Percentiles rank a stretch among this genome's conserved stretches.
Conservation (phyloP, 1,140 invertebrate genomes). For the Caerostris darwini region DNA sequence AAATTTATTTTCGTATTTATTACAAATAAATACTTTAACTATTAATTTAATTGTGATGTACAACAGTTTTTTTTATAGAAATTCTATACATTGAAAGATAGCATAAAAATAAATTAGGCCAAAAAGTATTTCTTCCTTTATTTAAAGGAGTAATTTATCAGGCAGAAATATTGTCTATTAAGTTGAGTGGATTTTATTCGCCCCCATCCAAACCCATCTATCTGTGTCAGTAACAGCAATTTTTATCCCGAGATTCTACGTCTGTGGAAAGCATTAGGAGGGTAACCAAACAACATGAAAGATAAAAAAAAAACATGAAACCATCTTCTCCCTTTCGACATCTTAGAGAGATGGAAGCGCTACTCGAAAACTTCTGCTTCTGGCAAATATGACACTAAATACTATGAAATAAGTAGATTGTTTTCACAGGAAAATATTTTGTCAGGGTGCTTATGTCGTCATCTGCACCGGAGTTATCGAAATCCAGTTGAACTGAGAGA, state of each 20-base stretch:
- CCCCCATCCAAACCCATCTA: not conserved
- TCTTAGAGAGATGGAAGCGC: conserved; percentile 4
- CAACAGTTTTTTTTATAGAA: too few relatives aligned
- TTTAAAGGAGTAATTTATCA: not conserved
- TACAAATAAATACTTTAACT: too few relatives aligned
- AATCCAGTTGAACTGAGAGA: not conserved
- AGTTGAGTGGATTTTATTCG: conserved; percentile 7
- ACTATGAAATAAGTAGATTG: conserved; percentile 12
- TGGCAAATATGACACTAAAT: conserved; percentile 44
- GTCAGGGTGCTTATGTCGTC: not conserved
- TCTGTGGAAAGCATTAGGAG: not conserved
- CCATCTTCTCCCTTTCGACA: not conserved
- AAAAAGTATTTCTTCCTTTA: too few relatives aligned
- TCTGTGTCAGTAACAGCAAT: conserved; percentile 8
- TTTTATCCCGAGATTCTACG: not conserved
- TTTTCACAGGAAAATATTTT: conserved; percentile 9
- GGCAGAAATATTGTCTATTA: conserved; percentile 13
- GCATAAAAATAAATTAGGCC: too few relatives aligned
- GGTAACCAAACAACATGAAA: not conserved
- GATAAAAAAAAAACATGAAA: not conserved
- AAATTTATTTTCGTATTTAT: too few relatives aligned
- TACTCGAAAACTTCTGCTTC: conserved; percentile 7
- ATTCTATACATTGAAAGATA: too few relatives aligned
- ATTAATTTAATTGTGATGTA: too few relatives aligned
- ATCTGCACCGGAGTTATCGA: not conserved